phyloP scores from a whole-genome alignment of 2,113 vertebrate species.

The Oenanthe melanoleuca region DNA sequence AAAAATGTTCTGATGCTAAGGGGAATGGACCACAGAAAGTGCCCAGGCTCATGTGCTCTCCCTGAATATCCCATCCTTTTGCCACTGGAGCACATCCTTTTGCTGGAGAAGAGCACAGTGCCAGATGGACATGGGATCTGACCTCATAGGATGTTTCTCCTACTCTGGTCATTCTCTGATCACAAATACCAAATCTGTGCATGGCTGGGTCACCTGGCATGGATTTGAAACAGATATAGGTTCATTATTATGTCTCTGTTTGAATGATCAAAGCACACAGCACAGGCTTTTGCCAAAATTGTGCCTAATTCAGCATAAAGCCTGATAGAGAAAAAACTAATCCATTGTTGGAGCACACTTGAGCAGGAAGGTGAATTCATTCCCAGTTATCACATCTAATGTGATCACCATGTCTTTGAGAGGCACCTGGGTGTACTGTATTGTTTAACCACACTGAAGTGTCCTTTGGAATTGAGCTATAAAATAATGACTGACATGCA shows the following conservation, averaged over 20 bases:
- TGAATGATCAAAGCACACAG: neutral
- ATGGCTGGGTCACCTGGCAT: neutral
- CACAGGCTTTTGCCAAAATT: neutral
- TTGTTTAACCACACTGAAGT: neutral
- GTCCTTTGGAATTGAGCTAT: neutral
- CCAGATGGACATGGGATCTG: neutral
- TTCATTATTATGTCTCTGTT: neutral
- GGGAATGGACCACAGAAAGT: neutral
- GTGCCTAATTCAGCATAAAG: neutral
- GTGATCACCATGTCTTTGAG: neutral
- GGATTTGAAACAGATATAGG: neutral
- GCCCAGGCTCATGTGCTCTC: neutral
- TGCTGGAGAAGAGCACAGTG: neutral
- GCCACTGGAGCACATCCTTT: no score
- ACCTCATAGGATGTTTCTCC: neutral
- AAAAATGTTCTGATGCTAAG: neutral
- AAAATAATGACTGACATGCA: neutral
- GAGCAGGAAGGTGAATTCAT: neutral
- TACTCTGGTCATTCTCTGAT: neutral
- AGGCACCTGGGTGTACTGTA: neutral
- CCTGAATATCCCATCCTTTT: neutral
- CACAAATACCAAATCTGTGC: neutral
- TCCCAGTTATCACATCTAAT: accelerated
- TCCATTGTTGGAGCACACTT: neutral
- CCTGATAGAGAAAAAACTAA: neutral